Evolutionary conservation across 2,888 invertebrate species (phyloP), one percentile per base, ranked within the genome.

Genomic region (Parochlus steinenii): DNA sequence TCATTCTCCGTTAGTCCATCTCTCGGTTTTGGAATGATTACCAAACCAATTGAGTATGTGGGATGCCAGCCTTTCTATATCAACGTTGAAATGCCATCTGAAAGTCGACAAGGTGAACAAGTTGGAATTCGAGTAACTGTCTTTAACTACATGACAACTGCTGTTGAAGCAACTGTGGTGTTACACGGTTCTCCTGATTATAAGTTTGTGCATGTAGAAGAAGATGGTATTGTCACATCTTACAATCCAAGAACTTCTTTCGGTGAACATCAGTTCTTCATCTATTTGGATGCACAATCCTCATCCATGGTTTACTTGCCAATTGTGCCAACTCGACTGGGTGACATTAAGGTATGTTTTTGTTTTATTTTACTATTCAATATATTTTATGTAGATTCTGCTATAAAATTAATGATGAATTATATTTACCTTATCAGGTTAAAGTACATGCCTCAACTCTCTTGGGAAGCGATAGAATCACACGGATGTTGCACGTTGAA

Each of bases 251-350:
- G 83, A 41, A 89, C 89, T 3, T 82, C 87, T 2, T 79, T 71
- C 54, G 92, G 92, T 39, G 90, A 93, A 57, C 89, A 92, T 61
- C 92, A 95, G 56, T 90, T 92, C 62, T 83, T 93, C 56, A 73
- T 92, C 46, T 90, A 79, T 63, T 73, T 89, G 35, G 55, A 62
- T 39, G 71, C 80, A 0, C 85, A 85, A 49, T 80, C 79, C 51
- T 79, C 79, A 0, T 66, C 73, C 23, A 72, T 85, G 24, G 86
- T 93, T 23, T 79, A 90, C 59, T 65, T 95, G 45, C 93, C 93
- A 1, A 80, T 95, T 22, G 87, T 93, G 31, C 76, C 90, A 0
- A 73, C 74, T 7, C 65, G 75, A 17, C 62, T 85, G 14, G 89
- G 89, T 2, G 73, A 79, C 44, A 67, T 80, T 12, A 61, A 56